Base-by-base conservation (phyloP, 2,888 invertebrate genomes). In the Hanleya hanleyi region DNA sequence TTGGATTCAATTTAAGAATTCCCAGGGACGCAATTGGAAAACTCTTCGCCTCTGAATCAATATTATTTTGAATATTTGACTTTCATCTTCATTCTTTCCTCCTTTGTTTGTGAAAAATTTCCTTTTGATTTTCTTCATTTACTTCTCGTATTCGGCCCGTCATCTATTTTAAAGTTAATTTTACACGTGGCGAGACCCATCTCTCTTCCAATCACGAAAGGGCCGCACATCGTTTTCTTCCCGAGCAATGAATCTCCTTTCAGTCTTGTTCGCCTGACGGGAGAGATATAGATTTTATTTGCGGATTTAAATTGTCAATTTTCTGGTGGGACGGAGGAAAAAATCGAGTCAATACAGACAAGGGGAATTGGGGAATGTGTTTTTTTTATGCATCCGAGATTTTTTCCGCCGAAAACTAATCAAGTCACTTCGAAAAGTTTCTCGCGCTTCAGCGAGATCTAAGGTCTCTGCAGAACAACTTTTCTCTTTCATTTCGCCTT, bases 281-380 rank as follows among this genome's bases (percentile, higher is more conserved):
- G n/a, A 29, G 22, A 32, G 32, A 57, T 57, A 29, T 29, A 22
- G 57, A 57, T 57, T 57, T 29, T 57, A 57, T 57, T 57, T 22
- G 57, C 26, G 57, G 57, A 29, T 57, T 57, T 57, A 57, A 57
- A 57, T 57, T 57, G 57, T 57, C 57, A 57, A 57, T 57, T 57
- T 57, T 57, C 22, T 57, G 26, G 12, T 29, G 57, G 3, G 57
- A 22, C 32, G 57, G 32, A 15, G 26, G 29, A 57, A 57, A 57
- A 57, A 57, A 57, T 7, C 29, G 26, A 57, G 29, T 57, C 57
- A 57, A 29, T 57, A 9, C 22, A 22, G 26, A 57, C 2, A 22
- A 5, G 22, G 2, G 22, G 47, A 47, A 47, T 47, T 47, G 18
- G n/a, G n/a, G 22, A 47, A 18, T n/a, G 47, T n/a, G 18, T 47